Evolutionary conservation across 2,797 vertebrate species (phyloP), one percentile per base, ranked within the genome.

Genomic region (Stomatorhinus walkeri): DNA sequence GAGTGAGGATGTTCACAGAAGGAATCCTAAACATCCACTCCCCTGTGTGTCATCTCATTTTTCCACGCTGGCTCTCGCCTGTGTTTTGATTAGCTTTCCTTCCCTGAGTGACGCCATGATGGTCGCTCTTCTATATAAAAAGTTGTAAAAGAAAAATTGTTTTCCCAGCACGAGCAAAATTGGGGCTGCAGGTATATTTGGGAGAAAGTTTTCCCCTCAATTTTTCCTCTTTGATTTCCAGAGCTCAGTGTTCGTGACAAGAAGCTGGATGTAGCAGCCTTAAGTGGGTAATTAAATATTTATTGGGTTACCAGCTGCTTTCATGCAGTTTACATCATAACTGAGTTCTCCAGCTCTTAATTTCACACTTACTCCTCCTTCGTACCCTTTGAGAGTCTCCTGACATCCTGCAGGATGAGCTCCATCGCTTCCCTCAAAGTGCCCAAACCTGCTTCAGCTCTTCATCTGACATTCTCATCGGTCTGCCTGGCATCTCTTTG

Each of bases 51-150:
- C 52, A 10, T 87, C 51, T 56, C 81, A 51, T 87, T 59, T 87
- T 19, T 56, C 51, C 85, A 16, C 10, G 14, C 85, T 72, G 46
- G 43, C 87, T 72, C 40, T 88, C 5, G 7, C 4, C 59, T 28
- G 43, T 72, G 56, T 64, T 87, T 19, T 87, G 87, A 68, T 88
- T 88, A 49, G 22, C 43, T 68, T 88, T 68, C 87, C 61, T 48
- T 49, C 43, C 40, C n/a, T 49, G 61, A 76, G 59, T 68, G 87
- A 68, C 46, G 40, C 46, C n/a, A 28, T 76, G 46, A 88, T 7
- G 22, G 59, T 28, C 3, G 12, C 40, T 24, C n/a, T 61, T 61
- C 22, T 46, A 9, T 40, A 43, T 87, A 46, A 64, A 61, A 87
- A 61, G 22, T 3, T 19, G 36, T 81, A 14, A 59, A 87, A 59